Percentiles rank a stretch among this genome's conserved stretches.
phyloP scores from a whole-genome alignment of 2,113 vertebrate genomes.

The Motacilla alba region DNA sequence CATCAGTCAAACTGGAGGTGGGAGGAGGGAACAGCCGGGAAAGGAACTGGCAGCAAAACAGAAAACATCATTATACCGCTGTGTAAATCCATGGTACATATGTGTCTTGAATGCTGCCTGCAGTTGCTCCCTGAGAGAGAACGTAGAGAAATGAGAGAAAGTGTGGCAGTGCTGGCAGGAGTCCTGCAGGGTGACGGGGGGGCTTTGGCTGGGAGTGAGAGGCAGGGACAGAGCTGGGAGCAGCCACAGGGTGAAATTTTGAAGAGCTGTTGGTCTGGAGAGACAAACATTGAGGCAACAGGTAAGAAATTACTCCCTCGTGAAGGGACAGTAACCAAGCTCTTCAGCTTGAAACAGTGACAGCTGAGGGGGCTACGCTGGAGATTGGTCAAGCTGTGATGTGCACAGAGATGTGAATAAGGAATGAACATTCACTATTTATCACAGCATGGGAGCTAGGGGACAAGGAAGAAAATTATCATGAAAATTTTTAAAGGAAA shows the following conservation, averaged over 20 bases:
- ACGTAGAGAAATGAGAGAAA: not conserved
- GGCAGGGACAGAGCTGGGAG: not conserved
- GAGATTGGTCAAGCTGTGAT: not conserved
- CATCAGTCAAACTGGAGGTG: slow-evolving; percentile 10
- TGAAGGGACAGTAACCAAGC: not conserved
- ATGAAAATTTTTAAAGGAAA: not conserved
- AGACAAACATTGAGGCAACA: not conserved
- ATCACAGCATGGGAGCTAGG: not conserved
- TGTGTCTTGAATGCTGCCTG: slow-evolving; percentile 25
- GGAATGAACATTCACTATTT: not conserved
- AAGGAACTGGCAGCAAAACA: slow-evolving; percentile 55
- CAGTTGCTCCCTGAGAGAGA: not conserved
- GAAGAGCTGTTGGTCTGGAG: not conserved
- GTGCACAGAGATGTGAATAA: accelerated
- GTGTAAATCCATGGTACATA: slow-evolving; percentile 12
- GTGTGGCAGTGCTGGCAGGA: not conserved
- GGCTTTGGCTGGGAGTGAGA: not conserved
- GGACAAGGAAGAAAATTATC: not conserved
- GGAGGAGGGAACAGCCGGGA: slow-evolving; percentile 19
- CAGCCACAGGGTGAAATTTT: not conserved
- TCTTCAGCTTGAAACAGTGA: not conserved
- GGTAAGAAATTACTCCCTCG: not conserved
- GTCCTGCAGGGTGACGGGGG: not conserved
- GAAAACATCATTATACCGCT: slow-evolving; percentile 59
- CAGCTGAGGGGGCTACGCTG: not conserved